Evolutionary conservation across 2,113 vertebrate species (phyloP).

Genomic region (Pygathrix nemaeus): DNA sequence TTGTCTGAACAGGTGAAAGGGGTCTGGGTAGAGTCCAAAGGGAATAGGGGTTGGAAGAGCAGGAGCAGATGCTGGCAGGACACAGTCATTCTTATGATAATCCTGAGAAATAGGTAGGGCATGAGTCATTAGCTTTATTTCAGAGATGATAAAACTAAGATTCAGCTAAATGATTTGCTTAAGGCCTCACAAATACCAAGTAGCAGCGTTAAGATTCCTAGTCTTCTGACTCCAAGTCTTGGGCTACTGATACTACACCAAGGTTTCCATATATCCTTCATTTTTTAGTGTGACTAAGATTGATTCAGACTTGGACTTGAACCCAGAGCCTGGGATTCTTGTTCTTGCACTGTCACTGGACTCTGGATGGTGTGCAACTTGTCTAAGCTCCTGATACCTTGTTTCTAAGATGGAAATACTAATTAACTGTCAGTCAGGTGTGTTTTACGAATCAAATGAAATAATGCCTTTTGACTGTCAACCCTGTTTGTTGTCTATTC

Average conservation of each 20-base stretch:
- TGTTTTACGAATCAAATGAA: conserved; percentile 30
- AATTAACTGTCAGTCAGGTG: background rate
- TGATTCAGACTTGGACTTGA: background rate
- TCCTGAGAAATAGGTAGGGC: background rate
- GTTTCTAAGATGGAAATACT: conserved; percentile 13
- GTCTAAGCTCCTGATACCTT: background rate
- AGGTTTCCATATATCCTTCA: background rate
- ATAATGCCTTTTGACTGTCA: background rate
- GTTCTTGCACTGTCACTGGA: background rate
- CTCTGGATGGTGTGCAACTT: background rate
- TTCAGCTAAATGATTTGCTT: background rate
- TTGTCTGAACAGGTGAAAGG: background rate
- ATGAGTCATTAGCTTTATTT: conserved; percentile 44
- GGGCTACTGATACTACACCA: background rate
- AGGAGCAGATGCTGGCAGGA: background rate
- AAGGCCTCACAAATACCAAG: background rate
- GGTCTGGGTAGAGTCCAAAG: background rate
- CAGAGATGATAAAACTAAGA: conserved; percentile 21
- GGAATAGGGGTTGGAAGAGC: background rate
- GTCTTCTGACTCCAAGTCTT: background rate
- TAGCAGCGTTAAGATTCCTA: background rate
- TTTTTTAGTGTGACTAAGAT: background rate
- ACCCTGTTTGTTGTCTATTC: too few relatives aligned
- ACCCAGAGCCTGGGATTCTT: background rate
- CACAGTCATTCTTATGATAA: background rate